Conservation (phyloP, 2,797 vertebrate genomes). For the Urophycis tenuis region DNA sequence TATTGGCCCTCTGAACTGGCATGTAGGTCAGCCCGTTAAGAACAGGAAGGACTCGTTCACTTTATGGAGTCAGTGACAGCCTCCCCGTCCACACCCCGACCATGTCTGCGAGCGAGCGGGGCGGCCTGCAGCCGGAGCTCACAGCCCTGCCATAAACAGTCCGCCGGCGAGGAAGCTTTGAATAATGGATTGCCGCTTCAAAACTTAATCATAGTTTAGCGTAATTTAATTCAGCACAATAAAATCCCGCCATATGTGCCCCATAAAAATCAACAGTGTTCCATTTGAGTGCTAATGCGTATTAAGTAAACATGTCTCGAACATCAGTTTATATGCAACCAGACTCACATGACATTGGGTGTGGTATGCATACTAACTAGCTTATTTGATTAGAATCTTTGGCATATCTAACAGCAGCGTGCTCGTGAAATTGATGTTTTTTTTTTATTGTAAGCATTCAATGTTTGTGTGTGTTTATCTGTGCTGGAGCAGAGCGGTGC, state of each 20-base stretch:
- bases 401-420: neutral
- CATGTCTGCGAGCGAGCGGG: conserved; percentile 26
- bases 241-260: conserved; percentile 64
- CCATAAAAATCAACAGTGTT: conserved; percentile 61
- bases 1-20: conserved; percentile 94
- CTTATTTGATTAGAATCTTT: neutral
- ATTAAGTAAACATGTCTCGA: conserved; percentile 53
- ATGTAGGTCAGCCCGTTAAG: conserved; percentile 96
- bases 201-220: conserved; percentile 66
- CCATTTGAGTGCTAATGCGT: conserved; percentile 50
- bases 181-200: conserved; percentile 43
- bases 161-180: conserved; percentile 25
- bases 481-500: neutral
- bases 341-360: conserved; percentile 38
- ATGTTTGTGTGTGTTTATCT: neutral
- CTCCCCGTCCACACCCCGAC: conserved; percentile 56
- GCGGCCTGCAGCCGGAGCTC: conserved; percentile 37
- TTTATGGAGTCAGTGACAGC: conserved; percentile 64
- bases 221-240: conserved; percentile 62
- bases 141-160: conserved; percentile 29
- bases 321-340: conserved; percentile 48
- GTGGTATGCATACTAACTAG: conserved; percentile 16
- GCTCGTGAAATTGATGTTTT: neutral
- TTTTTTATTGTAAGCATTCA: neutral
- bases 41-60: conserved; percentile 75